Base-by-base conservation (phyloP, 2,113 vertebrate species). In the Gobiocypris rarus region DNA sequence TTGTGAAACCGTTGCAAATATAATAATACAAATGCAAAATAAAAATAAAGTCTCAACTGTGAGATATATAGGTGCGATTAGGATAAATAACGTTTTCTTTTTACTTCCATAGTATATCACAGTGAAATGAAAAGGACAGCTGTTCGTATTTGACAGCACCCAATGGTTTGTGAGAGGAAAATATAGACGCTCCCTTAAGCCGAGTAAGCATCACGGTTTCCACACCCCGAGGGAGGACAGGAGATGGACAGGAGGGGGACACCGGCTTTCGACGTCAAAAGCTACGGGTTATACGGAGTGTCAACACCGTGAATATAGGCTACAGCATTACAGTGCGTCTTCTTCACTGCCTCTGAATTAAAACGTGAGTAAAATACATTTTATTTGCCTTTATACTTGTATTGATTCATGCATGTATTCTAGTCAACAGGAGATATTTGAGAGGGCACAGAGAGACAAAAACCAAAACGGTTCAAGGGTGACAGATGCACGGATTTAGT, bases 231-330 rank as follows among this genome's bases (percentile, higher is more conserved):
- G 92, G 84, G 92, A 93, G 92, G 92, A 92, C 89, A 88, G 92
- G 92, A 92, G 88, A 90, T 88, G 92, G 93, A 94, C 93, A 92
- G 91, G 91, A 93, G 92, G 93, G 93, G 93, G 94, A 95, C 94
- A 95, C 94, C 93, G 93, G 93, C 89, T 95, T 94, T 93, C 93
- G 92, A 94, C 93, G 94, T 94, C 94, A 94, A 94, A 92, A 90
- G 87, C 86, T 84, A 84, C 87, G 75, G 91, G 82, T 91, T 88
- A 92, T 91, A 87, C 91, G 89, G 91, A 74, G 74, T 75, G 67
- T 74, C 81, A 76, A 83, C 67, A 81, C 63, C 74, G 54, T 83
- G 67, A 58, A 83, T 48, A 83, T 22, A 75, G 41, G 31, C 56
- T 31, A 63, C 41, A 80, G 77, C 69, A 45, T 61, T 76, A 54